A percentile compares a stretch with the other conserved stretches of the same genome.
Evolutionary conservation across 2,113 vertebrate genomes (phyloP).

Genomic region (Chamaetylas fuelleborni): DNA sequence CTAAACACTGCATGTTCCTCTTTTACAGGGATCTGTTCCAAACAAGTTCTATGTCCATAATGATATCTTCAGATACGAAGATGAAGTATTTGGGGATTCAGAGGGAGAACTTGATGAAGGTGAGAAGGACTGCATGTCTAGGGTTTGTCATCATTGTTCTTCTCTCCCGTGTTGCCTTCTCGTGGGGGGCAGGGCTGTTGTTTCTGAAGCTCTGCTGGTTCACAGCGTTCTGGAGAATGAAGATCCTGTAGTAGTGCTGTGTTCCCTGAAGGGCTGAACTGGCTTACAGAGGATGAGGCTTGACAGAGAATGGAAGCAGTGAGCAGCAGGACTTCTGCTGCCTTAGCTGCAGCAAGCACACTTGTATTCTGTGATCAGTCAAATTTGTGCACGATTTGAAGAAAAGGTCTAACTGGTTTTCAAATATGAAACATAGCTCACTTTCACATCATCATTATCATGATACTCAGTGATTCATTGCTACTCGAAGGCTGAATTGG

Average conservation of each 20-base stretch:
- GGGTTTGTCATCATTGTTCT: neutral
- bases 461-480: neutral
- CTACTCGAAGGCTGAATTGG: neutral
- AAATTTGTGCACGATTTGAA: neutral
- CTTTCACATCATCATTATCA: neutral
- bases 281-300: neutral
- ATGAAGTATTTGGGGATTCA: slow-evolving; percentile 97
- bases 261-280: neutral
- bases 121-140: neutral
- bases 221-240: neutral
- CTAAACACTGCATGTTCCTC: neutral
- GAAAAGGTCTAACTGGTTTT: neutral
- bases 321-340: neutral
- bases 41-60: slow-evolving; percentile 99
- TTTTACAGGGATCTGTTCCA: slow-evolving; percentile 89
- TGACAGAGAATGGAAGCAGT: neutral
- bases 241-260: accelerated
- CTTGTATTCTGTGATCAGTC: neutral
- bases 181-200: accelerated
- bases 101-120: slow-evolving; percentile 97
- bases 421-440: neutral
- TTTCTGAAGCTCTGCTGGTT: neutral
- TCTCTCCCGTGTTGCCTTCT: neutral
- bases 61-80: slow-evolving; percentile 98
- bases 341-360: neutral